phyloP scores from a whole-genome alignment of 2,113 vertebrate genomes.

The Eptatretus burgeri region DNA sequence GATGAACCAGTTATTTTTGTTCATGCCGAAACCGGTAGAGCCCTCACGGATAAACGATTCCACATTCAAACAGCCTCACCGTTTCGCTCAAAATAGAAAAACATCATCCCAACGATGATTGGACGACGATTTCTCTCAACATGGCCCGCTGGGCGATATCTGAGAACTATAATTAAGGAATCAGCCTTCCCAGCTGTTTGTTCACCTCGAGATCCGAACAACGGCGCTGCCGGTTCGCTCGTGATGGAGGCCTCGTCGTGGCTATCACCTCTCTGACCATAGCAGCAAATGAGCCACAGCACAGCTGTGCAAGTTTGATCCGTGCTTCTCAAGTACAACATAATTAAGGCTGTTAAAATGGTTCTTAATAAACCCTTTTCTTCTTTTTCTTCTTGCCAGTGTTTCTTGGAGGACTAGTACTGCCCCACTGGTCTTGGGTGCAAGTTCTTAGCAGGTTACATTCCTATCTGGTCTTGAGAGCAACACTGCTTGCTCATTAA shows the following conservation, averaged over 20 bases:
- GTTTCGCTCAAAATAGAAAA: no score
- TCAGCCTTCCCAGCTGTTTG: background rate
- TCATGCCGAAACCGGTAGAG: no score
- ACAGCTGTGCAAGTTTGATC: slow-evolving; percentile 2
- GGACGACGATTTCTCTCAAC: background rate
- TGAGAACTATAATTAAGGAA: background rate
- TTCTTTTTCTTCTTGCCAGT: slow-evolving; percentile 2
- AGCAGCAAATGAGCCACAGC: slow-evolving; percentile 2
- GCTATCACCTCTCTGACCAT: background rate
- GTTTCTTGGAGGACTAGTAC: slow-evolving; percentile 1
- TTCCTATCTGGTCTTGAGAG: slow-evolving; percentile 4
- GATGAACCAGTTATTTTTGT: no score
- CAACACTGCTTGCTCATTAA: background rate
- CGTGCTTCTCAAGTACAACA: background rate
- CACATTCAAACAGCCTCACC: no score
- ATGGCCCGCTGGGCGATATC: background rate
- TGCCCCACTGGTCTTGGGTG: slow-evolving; percentile 2
- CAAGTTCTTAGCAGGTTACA: slow-evolving; percentile 1
- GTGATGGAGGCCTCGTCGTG: slow-evolving; percentile 4
- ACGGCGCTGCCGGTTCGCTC: slow-evolving; percentile 3
- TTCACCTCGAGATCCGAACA: background rate
- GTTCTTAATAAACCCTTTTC: background rate
- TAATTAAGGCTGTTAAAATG: slow-evolving; percentile 1
- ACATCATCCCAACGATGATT: background rate
- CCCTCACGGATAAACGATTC: no score